Percentiles rank a stretch among this genome's conserved stretches.
Conservation (phyloP, 2,888 invertebrate species). For the Ormia ochracea region DNA sequence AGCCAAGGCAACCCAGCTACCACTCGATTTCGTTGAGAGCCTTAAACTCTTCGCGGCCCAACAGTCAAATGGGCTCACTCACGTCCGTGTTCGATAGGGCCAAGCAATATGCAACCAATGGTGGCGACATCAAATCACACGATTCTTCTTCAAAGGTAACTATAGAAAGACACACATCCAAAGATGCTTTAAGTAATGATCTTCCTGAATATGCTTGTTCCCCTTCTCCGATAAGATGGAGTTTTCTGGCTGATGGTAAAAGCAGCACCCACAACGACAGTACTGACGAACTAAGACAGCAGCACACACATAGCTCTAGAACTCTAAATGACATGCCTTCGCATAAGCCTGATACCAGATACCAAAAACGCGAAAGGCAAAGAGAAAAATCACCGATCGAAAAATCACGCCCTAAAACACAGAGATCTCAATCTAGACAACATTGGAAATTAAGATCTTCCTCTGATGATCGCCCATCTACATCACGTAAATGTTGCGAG, state of each 20-base stretch:
- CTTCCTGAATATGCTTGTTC: slow-evolving; percentile 76
- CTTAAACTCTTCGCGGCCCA: slow-evolving; percentile 73
- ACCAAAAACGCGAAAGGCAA: slow-evolving; percentile 53
- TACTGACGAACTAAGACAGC: slow-evolving; percentile 31
- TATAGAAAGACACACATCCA: slow-evolving; percentile 74
- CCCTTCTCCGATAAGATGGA: slow-evolving; percentile 77
- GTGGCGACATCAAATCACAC: slow-evolving; percentile 65
- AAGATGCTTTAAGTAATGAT: slow-evolving; percentile 73
- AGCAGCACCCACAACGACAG: slow-evolving; percentile 65
- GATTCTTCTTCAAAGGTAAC: slow-evolving; percentile 72
- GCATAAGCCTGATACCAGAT: slow-evolving; percentile 21
- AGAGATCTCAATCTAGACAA: slow-evolving; percentile 31
- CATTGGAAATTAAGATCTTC: slow-evolving; percentile 64
- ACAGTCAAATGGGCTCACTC: slow-evolving; percentile 72
- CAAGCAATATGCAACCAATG: slow-evolving; percentile 67
- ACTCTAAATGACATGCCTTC: slow-evolving; percentile 20
- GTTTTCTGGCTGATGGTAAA: slow-evolving; percentile 75
- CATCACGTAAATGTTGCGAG: slow-evolving; percentile 70
- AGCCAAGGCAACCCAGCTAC: slow-evolving; percentile 74
- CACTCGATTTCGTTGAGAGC: slow-evolving; percentile 75
- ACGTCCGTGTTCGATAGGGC: slow-evolving; percentile 76
- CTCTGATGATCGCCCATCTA: slow-evolving; percentile 68
- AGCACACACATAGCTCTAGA: slow-evolving; percentile 15
- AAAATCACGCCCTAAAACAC: slow-evolving; percentile 26
- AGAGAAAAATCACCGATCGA: slow-evolving; percentile 51